Conservation (phyloP, 2,888 invertebrate genomes). For the Polietes domitor region DNA sequence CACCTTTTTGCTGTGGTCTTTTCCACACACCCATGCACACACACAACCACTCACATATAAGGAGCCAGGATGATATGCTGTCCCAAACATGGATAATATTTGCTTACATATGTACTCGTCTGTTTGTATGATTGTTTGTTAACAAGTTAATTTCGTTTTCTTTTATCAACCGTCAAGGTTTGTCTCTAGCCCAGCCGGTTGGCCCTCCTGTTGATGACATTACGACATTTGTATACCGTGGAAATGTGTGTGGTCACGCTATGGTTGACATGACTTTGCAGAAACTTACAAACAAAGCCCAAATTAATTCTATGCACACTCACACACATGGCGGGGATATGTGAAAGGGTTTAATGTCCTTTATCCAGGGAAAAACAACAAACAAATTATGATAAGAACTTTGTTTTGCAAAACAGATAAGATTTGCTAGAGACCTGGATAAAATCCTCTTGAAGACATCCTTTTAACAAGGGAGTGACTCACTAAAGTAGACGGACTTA, state of each 20-base stretch:
- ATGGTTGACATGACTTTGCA: slow-evolving; percentile 52
- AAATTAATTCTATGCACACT: slow-evolving; percentile 19
- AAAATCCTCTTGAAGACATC: not conserved
- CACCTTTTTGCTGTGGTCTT: slow-evolving; percentile 51
- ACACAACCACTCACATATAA: not conserved
- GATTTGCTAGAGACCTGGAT: not conserved
- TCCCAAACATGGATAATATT: slow-evolving; percentile 63
- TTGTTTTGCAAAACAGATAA: not conserved
- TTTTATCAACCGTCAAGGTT: not conserved
- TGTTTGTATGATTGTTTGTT: slow-evolving; percentile 42
- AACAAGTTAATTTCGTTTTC: slow-evolving; percentile 63
- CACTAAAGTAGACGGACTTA: not conserved
- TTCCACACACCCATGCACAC: not conserved
- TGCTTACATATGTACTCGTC: slow-evolving; percentile 56
- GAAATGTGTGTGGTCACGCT: not conserved
- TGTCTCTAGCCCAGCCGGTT: not conserved
- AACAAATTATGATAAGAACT: not conserved
- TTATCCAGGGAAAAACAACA: not conserved
- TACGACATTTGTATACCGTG: slow-evolving; percentile 41
- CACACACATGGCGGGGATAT: slow-evolving; percentile 60
- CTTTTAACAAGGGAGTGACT: not conserved
- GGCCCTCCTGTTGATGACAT: slow-evolving; percentile 39
- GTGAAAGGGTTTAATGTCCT: slow-evolving; percentile 66
- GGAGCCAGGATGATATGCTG: slow-evolving; percentile 22
- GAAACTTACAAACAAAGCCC: slow-evolving; percentile 35